These are phyloP conservation scores for Tiaroga cobitis DNA, from an alignment of 2,797 vertebrate genomes.

Conservation along the genomic window DNA sequence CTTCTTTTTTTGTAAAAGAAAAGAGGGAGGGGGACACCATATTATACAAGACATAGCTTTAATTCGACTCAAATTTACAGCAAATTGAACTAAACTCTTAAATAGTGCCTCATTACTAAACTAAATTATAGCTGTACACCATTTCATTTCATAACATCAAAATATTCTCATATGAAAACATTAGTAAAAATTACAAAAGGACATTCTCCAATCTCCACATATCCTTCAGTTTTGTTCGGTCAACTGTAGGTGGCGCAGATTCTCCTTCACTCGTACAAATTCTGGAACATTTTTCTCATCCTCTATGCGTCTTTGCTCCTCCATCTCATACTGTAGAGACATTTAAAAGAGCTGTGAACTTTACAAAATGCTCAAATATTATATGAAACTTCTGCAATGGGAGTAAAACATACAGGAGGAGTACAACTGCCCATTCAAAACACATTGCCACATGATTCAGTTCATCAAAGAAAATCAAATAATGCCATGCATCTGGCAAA, in stretches of 20 bases:
- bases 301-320: conserved; percentile 73
- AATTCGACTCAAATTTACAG: not conserved
- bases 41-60: conserved; percentile 23
- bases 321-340: conserved; percentile 74
- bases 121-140: not conserved
- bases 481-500: not conserved
- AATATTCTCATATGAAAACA: not conserved
- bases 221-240: conserved; percentile 63
- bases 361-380: not conserved
- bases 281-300: conserved; percentile 76
- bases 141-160: not conserved
- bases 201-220: no score
- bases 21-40: not conserved
- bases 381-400: not conserved
- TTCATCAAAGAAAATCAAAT: not conserved
- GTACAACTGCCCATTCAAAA: not conserved
- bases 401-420: not conserved
- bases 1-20: conserved; percentile 1
- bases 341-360: not conserved
- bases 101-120: not conserved
- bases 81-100: not conserved
- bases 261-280: conserved; percentile 80
- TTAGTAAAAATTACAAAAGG: conserved; percentile 29
- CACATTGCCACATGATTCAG: not conserved
- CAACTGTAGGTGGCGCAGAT: conserved; percentile 74